Conservation (phyloP, 2,888 invertebrate species). For the Aelia acuminata region DNA sequence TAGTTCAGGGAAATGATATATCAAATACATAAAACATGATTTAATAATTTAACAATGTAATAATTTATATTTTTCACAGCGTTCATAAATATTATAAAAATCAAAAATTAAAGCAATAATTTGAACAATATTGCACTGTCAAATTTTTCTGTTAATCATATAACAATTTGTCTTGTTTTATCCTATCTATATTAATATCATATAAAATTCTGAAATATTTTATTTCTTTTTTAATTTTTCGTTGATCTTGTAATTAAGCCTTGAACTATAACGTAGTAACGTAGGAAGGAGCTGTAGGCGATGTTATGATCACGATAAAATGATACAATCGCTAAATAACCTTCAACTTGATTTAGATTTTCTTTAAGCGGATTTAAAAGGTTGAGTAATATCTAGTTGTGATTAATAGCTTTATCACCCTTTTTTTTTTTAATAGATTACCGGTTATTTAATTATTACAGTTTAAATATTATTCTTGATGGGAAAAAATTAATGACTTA, state of each 20-base stretch:
- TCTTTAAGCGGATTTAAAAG: background rate
- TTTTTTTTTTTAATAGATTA: background rate
- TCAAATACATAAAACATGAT: background rate
- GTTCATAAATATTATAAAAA: too few species aligned
- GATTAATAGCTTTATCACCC: background rate
- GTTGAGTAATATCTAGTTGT: background rate
- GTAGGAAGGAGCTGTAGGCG: background rate
- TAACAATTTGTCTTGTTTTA: too few species aligned
- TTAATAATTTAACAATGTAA: too few species aligned
- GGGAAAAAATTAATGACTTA: too few species aligned
- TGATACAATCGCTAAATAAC: background rate
- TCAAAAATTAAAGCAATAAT: too few species aligned
- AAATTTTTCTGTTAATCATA: too few species aligned
- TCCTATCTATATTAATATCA: too few species aligned
- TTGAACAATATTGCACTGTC: too few species aligned
- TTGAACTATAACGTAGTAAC: background rate
- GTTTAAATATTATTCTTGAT: too few species aligned
- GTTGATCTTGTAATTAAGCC: background rate
- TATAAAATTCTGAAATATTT: too few species aligned
- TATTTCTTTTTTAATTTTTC: background rate
- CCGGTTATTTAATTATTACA: background rate
- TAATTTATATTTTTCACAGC: too few species aligned
- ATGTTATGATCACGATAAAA: background rate
- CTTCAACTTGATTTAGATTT: background rate
- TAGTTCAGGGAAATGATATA: slow-evolving; percentile 27